Evolutionary conservation across 1,140 invertebrate species (phyloP).

Genomic region (Drosophila prosaltans): DNA sequence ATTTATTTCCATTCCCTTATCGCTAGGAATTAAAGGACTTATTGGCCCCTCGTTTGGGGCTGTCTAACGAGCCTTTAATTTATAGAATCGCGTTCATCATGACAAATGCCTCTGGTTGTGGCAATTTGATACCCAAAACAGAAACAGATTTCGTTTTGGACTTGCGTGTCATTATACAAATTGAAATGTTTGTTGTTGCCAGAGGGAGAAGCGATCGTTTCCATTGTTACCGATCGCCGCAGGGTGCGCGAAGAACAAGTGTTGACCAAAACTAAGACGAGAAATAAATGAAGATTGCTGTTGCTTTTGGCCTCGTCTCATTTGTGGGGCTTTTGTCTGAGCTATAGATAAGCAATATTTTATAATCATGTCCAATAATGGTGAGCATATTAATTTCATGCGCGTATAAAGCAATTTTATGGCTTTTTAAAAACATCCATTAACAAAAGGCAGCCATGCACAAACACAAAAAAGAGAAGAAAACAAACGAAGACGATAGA

Average conservation of each 20-base stretch:
- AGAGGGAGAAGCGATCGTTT: background rate
- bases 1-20: slow-evolving; percentile 43
- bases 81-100: slow-evolving; percentile 55
- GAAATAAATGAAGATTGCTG: slow-evolving; percentile 36
- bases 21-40: slow-evolving; percentile 39
- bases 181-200: slow-evolving; percentile 68
- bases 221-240: slow-evolving; percentile 62
- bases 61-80: slow-evolving; percentile 75
- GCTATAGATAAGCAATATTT: slow-evolving; percentile 74
- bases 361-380: slow-evolving; percentile 80
- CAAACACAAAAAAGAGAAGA: slow-evolving; percentile 60
- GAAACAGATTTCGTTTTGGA: slow-evolving; percentile 3
- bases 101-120: slow-evolving; percentile 61
- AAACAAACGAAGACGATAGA: slow-evolving; percentile 2
- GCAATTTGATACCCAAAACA: slow-evolving; percentile 69
- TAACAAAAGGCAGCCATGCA: slow-evolving; percentile 69
- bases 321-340: slow-evolving; percentile 69
- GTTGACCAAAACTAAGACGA: slow-evolving; percentile 54
- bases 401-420: slow-evolving; percentile 78
- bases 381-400: slow-evolving; percentile 78
- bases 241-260: slow-evolving; percentile 57
- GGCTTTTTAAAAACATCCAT: slow-evolving; percentile 78
- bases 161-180: slow-evolving; percentile 55
- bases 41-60: slow-evolving; percentile 20
- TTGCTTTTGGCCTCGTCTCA: slow-evolving; percentile 48